Conservation (phyloP, 2,888 invertebrate species). For the Cheilosia scutellata region DNA sequence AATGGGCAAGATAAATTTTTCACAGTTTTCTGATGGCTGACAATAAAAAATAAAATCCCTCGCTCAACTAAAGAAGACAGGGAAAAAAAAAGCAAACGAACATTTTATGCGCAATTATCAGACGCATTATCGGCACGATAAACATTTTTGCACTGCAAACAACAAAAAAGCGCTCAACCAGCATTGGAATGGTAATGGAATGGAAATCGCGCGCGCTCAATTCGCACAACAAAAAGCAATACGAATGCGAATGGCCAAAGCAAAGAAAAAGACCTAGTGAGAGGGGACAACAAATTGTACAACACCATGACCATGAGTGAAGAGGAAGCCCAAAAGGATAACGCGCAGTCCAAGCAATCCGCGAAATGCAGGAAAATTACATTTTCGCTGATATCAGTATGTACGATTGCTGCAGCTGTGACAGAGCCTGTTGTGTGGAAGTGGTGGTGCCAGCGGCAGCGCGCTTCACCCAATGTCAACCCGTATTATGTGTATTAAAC, state of each 20-base stretch:
- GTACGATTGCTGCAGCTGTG: constrained; percentile 59
- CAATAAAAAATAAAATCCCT: constrained; percentile 10
- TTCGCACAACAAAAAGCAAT: constrained; percentile 50
- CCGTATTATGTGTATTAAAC: constrained; percentile 54
- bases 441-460: neutral
- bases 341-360: constrained; percentile 3
- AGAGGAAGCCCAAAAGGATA: constrained; percentile 26
- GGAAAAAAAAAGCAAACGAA: constrained; percentile 17
- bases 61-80: constrained; percentile 4
- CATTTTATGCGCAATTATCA: constrained; percentile 72
- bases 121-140: constrained; percentile 74
- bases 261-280: constrained; percentile 47
- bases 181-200: constrained; percentile 75
- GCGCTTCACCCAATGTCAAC: constrained; percentile 61
- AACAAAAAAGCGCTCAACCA: constrained; percentile 68
- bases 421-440: constrained; percentile 12
- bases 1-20: constrained; percentile 56
- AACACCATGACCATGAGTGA: constrained; percentile 46
- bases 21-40: constrained; percentile 35
- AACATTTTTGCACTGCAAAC: constrained; percentile 68
- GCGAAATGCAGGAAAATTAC: constrained; percentile 62
- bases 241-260: constrained; percentile 13
- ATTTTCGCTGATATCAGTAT: constrained; percentile 45
- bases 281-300: constrained; percentile 72
- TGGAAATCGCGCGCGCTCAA: constrained; percentile 67